Conservation (phyloP, 2,888 invertebrate species). For the Oxycera nigricornis region DNA sequence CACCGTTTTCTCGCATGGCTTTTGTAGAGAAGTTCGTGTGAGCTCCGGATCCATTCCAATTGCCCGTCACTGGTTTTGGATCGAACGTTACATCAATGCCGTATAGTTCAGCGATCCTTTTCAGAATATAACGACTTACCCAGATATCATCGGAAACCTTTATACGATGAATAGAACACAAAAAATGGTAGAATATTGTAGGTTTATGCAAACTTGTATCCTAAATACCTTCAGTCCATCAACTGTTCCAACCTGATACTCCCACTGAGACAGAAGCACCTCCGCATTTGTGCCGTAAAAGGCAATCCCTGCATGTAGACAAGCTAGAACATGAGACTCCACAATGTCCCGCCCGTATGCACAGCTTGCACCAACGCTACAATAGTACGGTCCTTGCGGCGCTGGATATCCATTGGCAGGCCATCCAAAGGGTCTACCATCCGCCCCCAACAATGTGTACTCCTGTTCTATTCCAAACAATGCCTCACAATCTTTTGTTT, state of each 20-base stretch:
- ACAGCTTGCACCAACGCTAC: slow-evolving; percentile 79
- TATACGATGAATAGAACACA: too few species aligned
- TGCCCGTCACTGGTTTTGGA: slow-evolving; percentile 70
- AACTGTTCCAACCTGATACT: slow-evolving; percentile 70
- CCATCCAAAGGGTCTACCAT: slow-evolving; percentile 77
- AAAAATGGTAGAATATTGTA: too few species aligned
- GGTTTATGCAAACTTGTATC: too few species aligned
- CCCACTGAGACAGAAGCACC: slow-evolving; percentile 83
- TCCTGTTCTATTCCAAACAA: slow-evolving; percentile 80
- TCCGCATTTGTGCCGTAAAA: slow-evolving; percentile 83
- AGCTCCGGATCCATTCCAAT: slow-evolving; percentile 95
- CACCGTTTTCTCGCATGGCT: slow-evolving; percentile 77
- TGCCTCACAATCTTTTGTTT: slow-evolving; percentile 68
- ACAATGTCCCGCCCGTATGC: slow-evolving; percentile 82
- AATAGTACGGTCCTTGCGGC: slow-evolving; percentile 82
- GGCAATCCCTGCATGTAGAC: slow-evolving; percentile 80
- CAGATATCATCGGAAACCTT: slow-evolving; percentile 66
- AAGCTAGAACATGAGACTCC: slow-evolving; percentile 74
- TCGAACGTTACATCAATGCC: slow-evolving; percentile 67
- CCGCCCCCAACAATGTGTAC: slow-evolving; percentile 66
- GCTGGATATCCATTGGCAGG: slow-evolving; percentile 73
- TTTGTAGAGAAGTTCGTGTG: slow-evolving; percentile 92
- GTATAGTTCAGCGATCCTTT: slow-evolving; percentile 68
- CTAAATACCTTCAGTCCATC: slow-evolving; percentile 66
- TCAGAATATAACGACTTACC: slow-evolving; percentile 67